Evolutionary conservation across 2,797 vertebrate species (phyloP).

Genomic region (Sebastes glaucus): DNA sequence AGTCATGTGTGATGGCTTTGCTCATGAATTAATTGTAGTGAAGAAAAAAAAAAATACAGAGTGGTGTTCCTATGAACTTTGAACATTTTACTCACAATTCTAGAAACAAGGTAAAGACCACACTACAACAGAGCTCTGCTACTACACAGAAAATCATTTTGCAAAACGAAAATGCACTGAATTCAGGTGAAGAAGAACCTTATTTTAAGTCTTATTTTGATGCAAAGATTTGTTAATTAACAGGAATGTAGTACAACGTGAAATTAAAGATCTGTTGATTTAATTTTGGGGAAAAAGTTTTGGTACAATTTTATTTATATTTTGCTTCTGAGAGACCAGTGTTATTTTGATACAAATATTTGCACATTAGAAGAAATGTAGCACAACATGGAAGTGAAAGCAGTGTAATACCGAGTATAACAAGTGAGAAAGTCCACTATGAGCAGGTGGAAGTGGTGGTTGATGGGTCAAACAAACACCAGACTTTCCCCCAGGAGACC

Average conservation of each 20-base stretch:
- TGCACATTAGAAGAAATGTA: not conserved
- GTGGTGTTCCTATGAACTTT: not conserved
- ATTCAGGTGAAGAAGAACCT: too few relatives aligned
- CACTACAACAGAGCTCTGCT: not conserved
- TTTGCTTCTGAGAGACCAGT: not conserved
- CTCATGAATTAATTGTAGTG: conserved; percentile 57
- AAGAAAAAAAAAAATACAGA: conserved; percentile 12
- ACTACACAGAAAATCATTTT: not conserved
- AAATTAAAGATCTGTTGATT: not conserved
- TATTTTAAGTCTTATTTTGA: not conserved
- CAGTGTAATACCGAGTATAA: too few relatives aligned
- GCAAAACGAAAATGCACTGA: not conserved
- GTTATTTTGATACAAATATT: not conserved
- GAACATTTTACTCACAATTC: not conserved
- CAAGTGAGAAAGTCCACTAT: too few relatives aligned
- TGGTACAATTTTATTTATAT: not conserved
- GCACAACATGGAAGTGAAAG: too few relatives aligned
- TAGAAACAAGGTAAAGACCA: not conserved
- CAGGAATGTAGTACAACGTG: not conserved
- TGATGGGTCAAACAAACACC: too few relatives aligned
- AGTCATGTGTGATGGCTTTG: conserved; percentile 55
- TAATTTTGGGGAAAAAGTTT: not conserved
- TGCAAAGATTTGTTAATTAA: not conserved
- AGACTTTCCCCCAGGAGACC: too few relatives aligned
- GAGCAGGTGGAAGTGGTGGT: too few relatives aligned